A percentile compares a stretch with the other conserved stretches of the same genome.
These are phyloP conservation scores for Stenodema calcarata DNA, from an alignment of 2,888 invertebrate genomes.

Conservation along the genomic window DNA sequence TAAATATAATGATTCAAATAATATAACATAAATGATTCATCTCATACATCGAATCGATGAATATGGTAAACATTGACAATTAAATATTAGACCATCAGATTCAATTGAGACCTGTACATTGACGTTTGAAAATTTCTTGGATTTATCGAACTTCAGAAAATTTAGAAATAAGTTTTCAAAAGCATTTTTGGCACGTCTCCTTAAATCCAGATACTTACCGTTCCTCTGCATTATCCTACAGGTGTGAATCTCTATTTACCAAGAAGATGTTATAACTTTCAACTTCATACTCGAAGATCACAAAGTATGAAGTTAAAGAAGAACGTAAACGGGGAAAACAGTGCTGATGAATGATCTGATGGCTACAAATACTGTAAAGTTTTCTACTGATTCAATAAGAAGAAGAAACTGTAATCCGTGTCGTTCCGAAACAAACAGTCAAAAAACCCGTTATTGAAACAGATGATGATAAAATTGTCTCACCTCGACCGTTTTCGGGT, in stretches of 20 bases:
- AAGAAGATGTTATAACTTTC: not conserved
- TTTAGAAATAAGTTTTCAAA: too few relatives aligned
- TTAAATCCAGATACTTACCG: not conserved
- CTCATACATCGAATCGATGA: too few relatives aligned
- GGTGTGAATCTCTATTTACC: not conserved
- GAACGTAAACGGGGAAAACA: not conserved
- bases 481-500: conserved; percentile 5
- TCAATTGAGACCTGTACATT: too few relatives aligned
- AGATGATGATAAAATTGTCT: not conserved
- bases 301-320: not conserved
- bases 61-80: too few relatives aligned
- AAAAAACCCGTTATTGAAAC: not conserved
- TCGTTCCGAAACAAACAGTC: not conserved
- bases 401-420: not conserved
- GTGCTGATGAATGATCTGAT: not conserved
- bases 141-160: too few relatives aligned
- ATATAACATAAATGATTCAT: too few relatives aligned
- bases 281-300: not conserved
- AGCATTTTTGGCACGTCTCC: not conserved
- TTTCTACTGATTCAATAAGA: not conserved
- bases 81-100: too few relatives aligned
- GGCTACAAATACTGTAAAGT: not conserved
- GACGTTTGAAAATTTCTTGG: too few relatives aligned
- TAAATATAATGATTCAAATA: too few relatives aligned
- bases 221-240: not conserved